Base-by-base conservation (phyloP, 2,797 vertebrate genomes). In the Lacerta viridis region DNA sequence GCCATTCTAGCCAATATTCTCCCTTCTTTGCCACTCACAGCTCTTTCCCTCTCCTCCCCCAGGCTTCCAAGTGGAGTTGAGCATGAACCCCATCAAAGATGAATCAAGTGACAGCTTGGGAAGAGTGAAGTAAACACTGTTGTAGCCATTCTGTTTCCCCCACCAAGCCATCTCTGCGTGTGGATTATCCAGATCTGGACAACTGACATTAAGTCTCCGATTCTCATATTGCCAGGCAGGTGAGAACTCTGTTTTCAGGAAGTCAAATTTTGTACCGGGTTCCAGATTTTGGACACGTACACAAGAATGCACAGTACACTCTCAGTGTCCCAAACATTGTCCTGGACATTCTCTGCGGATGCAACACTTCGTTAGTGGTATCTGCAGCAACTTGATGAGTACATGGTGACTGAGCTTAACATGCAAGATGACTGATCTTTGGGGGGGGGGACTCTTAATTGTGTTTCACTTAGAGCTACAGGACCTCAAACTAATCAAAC, bases 401-500 rank as follows among this genome's bases (percentile, higher is more conserved):
- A 83, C 20, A 33, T 11, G 25, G 76, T 71, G 79, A 2, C 18
- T 83, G 23, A 76, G 66, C 7, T 86, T 82, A 72, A 3, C 0
- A 1, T 4, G 83, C 33, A 85, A 74, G 80, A 69, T 78, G 15
- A 1, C 20, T 76, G 82, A 90, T 29, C 4, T 15, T 85, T 46
- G 13, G 59, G 27, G 9, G 13, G 55, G 3, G 33, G 33, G 88
- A 84, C 0, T 84, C 78, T 77, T 79, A 79, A 83, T 74, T 84
- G 4, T 0, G 0, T 25, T 20, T 66, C 0, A 13, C 0, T 90
- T 78, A 76, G 64, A 15, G 84, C 33, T 82, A 79, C 0, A 68
- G 25, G 89, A 87, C 18, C 61, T 92, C 83, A 75, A 92, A 92
- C 66, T 4, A 89, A 86, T 55, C 1, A 39, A 55, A 25, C 6